Evolutionary conservation across 2,888 invertebrate genomes (phyloP), one percentile per base, ranked within the genome.

Genomic region (Pollenia griseotomentosa): DNA sequence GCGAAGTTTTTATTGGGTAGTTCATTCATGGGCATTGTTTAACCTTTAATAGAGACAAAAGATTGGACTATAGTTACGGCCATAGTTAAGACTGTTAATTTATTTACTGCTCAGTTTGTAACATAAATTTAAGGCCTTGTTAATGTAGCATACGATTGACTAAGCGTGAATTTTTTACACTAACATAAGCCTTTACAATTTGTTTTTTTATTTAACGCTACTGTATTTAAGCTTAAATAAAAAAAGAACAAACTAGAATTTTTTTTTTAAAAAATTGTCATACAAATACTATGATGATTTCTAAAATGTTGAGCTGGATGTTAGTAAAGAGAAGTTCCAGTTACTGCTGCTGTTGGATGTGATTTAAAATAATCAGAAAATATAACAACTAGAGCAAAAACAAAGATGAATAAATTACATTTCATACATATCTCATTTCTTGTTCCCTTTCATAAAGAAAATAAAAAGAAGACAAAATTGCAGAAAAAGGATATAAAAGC

Each of bases 291-390:
- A 59, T 11, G 44, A 59, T 51, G 33, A 66, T 63, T 55, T 70
- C 12, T 57, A 23, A 6, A 42, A 70, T 66, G 44, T 74, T 59
- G 16, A 59, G 16, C 16, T 40, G 3, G 8, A 23, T 80, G 23
- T 74, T 48, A 46, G 33, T 48, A 33, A 33, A 33, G 33, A 33
- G 33, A 33, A 33, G 40, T 48, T 65, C 16, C 16, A 57, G 73
- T 68, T 74, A 66, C 44, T 82, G 59, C 59, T 82, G 74, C 65
- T 66, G 66, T 51, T 75, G 80, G 80, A 70, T 57, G 74, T 81
- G 83, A 83, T 86, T 86, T 81, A 81, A 83, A 83, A 81, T 86
- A 86, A 86, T 86, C 83, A 86, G 23, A 74, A 75, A 82, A 23
- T 61, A 66, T 73, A 82, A 74, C 66, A 66, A 73, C 40, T 59